phyloP scores from a whole-genome alignment of 2,888 invertebrate genomes.

The Neoaliturus tenellus region DNA sequence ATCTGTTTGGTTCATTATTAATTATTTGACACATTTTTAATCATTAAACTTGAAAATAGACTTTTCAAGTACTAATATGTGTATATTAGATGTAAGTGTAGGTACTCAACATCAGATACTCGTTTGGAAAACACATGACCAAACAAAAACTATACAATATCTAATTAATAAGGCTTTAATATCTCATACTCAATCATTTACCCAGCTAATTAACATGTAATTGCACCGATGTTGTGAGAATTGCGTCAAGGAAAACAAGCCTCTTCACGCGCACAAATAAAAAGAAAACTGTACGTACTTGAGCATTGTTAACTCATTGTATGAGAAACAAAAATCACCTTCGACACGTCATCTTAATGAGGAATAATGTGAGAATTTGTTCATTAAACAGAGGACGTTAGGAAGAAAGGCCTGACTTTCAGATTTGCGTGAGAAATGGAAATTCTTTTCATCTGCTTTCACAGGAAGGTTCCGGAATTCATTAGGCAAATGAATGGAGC shows the following conservation, averaged over 20 bases:
- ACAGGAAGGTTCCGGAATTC: not conserved
- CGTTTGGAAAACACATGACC: too few relatives aligned
- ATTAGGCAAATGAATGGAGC: conserved; percentile 5
- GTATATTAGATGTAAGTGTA: too few relatives aligned
- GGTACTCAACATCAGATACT: too few relatives aligned
- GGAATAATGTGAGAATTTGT: conserved; percentile 17
- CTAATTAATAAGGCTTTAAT: too few relatives aligned
- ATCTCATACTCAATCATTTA: not conserved
- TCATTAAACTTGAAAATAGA: too few relatives aligned
- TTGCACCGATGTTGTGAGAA: not conserved
- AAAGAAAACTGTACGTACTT: not conserved
- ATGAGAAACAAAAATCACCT: not conserved
- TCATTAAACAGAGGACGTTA: not conserved
- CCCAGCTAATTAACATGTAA: not conserved
- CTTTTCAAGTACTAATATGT: too few relatives aligned
- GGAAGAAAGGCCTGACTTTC: conserved; percentile 1
- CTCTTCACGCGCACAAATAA: not conserved
- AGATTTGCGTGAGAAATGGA: conserved; percentile 18
- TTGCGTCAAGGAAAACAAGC: not conserved
- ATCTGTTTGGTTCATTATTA: too few relatives aligned
- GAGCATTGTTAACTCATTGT: not conserved
- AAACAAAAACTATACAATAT: too few relatives aligned
- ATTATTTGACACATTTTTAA: too few relatives aligned
- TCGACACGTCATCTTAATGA: not conserved
- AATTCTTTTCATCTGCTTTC: not conserved